Base-by-base conservation (phyloP, 2,888 invertebrate genomes). In the Julus scandinavius region DNA sequence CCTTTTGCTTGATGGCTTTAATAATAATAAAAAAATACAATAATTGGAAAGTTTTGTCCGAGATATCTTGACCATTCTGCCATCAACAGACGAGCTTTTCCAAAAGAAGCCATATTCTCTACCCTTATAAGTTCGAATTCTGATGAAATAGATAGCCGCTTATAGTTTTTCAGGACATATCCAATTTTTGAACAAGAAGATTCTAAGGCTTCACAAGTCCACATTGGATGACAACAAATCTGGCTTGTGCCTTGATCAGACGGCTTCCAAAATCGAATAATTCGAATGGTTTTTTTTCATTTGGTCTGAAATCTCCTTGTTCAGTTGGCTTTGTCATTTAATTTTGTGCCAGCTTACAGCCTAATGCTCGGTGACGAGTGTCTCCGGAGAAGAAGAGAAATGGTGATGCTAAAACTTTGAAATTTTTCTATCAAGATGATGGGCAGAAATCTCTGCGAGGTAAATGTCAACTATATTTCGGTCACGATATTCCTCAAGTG, bases 1-100 rank as follows among this genome's bases (percentile, higher is more conserved):
- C 63, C 20, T n/a, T n/a, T 20, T 20, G 63, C 4, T 20, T 20
- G 20, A 20, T 3, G 63, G 63, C 0, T 63, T 63, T 63, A 63
- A 63, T 63, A 63, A 63, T 63, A 63, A 63, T 63, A 63, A 20
- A n/a, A n/a, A n/a, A 63, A 63, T 63, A 63, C 63, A 63, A 63
- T 63, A 63, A 63, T 63, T 63, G 63, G 20, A 63, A 63, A 63
- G 63, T 63, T 63, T 63, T 63, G 63, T 63, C 20, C 5, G 63
- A 20, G 20, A 1, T 20, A 20, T 63, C 20, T n/a, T 20, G 20
- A 20, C 63, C 63, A 63, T 63, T 63, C n/a, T 20, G 63, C 63
- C 1, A 20, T 15, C 63, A 20, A 20, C 63, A 20, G 20, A 63
- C 20, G 1, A 50, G 50, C 13, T 50, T 13, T 13, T 11, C 50